Percentiles rank a stretch among this genome's conserved stretches.
Conservation (phyloP, 1,140 invertebrate species). For the Tigriopus japonicus region DNA sequence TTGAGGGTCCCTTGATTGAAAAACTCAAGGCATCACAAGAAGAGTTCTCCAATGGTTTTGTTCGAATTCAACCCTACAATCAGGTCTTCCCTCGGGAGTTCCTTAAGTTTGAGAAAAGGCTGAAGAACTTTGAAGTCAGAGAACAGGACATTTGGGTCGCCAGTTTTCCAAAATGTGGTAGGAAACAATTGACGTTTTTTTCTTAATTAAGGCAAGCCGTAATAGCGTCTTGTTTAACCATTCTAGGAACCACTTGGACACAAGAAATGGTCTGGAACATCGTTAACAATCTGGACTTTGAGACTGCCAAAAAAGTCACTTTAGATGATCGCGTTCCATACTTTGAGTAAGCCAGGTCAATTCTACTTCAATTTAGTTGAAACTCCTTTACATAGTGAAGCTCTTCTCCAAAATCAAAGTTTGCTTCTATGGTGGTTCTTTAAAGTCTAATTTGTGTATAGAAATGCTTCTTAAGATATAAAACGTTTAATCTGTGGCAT, state of each 20-base stretch:
- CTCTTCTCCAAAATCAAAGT: too few species aligned
- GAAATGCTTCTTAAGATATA: too few species aligned
- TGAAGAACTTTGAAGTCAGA: neutral
- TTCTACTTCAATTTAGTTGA: too few species aligned
- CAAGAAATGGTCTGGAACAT: constrained; percentile 5
- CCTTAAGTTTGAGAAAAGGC: neutral
- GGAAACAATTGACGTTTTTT: neutral
- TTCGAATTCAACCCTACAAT: neutral
- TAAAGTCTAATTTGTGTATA: too few species aligned
- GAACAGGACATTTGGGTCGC: neutral
- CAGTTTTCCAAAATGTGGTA: constrained; percentile 3
- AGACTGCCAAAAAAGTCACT: neutral
- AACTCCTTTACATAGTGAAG: too few species aligned
- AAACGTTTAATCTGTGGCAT: too few species aligned
- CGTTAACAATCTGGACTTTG: neutral
- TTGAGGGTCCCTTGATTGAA: neutral
- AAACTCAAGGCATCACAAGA: neutral
- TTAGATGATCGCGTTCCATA: neutral
- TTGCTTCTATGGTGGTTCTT: too few species aligned
- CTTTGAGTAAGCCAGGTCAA: neutral
- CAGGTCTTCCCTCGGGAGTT: neutral
- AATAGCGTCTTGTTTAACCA: neutral
- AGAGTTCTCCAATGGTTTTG: neutral
- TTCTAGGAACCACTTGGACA: constrained; percentile 3
- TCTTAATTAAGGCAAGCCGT: too few species aligned